phyloP scores from a whole-genome alignment of 1,140 invertebrate genomes.

The Tetraneura akinire region DNA sequence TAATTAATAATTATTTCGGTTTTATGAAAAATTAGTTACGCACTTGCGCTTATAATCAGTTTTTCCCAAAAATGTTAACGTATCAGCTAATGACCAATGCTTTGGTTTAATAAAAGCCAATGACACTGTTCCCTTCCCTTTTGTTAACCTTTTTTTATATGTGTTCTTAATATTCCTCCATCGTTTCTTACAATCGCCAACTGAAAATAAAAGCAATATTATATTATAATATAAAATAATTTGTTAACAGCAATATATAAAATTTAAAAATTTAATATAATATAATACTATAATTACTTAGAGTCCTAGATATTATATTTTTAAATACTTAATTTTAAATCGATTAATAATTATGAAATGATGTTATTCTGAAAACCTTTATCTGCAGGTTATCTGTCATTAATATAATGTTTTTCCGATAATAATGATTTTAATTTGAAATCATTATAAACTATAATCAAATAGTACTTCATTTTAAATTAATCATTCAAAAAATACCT shows the following conservation, averaged over 20 bases:
- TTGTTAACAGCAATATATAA: not conserved
- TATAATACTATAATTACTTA: no score
- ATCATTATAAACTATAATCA: no score
- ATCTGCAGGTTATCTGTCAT: not conserved
- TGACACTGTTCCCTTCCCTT: constrained; percentile 1
- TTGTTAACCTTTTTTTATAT: not conserved
- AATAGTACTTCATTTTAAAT: no score
- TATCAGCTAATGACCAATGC: constrained; percentile 3
- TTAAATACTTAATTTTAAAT: no score
- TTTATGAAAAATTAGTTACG: not conserved
- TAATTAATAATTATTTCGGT: not conserved
- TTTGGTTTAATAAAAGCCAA: not conserved
- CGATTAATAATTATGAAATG: constrained; percentile 4
- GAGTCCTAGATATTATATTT: no score
- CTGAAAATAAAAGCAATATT: not conserved
- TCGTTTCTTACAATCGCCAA: not conserved
- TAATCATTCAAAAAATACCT: no score
- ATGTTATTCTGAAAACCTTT: not conserved
- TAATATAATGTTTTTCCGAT: no score
- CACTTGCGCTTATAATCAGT: not conserved
- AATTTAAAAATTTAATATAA: not conserved
- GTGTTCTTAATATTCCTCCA: not conserved
- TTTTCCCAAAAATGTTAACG: not conserved
- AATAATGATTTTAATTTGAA: no score
- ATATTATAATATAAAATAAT: not conserved